A percentile compares a stretch with the other conserved stretches of the same genome.
These are phyloP conservation scores for Phthorimaea operculella DNA, from an alignment of 1,140 invertebrate genomes.

Conservation along the genomic window DNA sequence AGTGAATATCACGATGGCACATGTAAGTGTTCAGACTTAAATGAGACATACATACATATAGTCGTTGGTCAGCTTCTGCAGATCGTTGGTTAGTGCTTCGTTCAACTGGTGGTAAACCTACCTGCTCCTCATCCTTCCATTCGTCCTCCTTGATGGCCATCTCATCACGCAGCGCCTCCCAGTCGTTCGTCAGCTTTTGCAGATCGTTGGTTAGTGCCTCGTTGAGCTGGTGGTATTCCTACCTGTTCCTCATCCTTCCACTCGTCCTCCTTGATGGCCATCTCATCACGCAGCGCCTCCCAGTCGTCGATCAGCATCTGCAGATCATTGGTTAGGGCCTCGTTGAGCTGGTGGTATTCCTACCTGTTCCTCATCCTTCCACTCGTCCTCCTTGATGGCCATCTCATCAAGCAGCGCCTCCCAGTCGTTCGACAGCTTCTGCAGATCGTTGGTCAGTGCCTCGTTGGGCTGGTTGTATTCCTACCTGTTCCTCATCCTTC, in stretches of 20 bases:
- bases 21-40: no score
- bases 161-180: slow-evolving; percentile 88
- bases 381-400: slow-evolving; percentile 94
- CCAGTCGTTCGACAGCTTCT: slow-evolving; percentile 90
- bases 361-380: slow-evolving; percentile 95
- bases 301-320: slow-evolving; percentile 92
- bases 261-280: slow-evolving; percentile 89
- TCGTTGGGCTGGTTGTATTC: slow-evolving; percentile 89
- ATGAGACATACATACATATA: no score
- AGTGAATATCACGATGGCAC: no score
- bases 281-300: slow-evolving; percentile 87
- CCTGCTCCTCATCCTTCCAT: slow-evolving; percentile 94
- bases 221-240: slow-evolving; percentile 90
- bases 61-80: no score
- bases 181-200: slow-evolving; percentile 91
- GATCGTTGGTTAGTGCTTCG: no score
- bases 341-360: slow-evolving; percentile 92
- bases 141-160: slow-evolving; percentile 90
- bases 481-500: no score
- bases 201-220: slow-evolving; percentile 89
- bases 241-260: slow-evolving; percentile 95
- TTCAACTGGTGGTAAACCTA: no score
- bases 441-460: slow-evolving; percentile 86
- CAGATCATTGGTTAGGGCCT: slow-evolving; percentile 87
- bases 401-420: no score